phyloP scores from a whole-genome alignment of 2,113 vertebrate genomes.

The Hyperoodon ampullatus region DNA sequence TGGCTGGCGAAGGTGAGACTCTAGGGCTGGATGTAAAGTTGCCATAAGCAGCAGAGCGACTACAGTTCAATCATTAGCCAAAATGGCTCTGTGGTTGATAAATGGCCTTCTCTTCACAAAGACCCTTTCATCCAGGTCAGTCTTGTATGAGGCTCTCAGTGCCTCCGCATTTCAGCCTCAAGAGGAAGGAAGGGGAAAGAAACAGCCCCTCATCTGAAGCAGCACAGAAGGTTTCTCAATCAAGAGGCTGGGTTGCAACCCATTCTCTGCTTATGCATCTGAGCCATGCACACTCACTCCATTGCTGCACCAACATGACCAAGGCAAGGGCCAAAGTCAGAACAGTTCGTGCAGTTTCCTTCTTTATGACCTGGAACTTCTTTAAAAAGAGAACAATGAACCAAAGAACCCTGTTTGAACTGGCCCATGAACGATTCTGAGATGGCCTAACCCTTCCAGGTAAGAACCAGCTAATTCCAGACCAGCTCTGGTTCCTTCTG shows the following conservation, averaged over 20 bases:
- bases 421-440: not conserved
- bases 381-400: slow-evolving; percentile 42
- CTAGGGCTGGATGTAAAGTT: not conserved
- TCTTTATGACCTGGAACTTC: not conserved
- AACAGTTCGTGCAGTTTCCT: not conserved
- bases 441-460: not conserved
- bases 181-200: slow-evolving; percentile 46
- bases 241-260: slow-evolving; percentile 5
- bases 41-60: not conserved
- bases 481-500: not conserved
- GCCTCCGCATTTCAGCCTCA: not conserved
- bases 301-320: not conserved
- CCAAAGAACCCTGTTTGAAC: not conserved
- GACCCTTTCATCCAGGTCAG: slow-evolving; percentile 57
- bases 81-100: slow-evolving; percentile 49
- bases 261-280: not conserved
- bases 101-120: slow-evolving; percentile 57
- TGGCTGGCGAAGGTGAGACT: not conserved
- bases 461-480: slow-evolving; percentile 28
- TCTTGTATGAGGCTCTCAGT: slow-evolving; percentile 19
- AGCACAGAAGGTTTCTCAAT: slow-evolving; percentile 67
- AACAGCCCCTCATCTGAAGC: slow-evolving; percentile 53
- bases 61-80: not conserved
- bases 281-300: not conserved
- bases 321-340: not conserved